These are phyloP conservation scores for Temnothorax ravouxi DNA, from an alignment of 2,888 invertebrate species.

Conservation along the genomic window DNA sequence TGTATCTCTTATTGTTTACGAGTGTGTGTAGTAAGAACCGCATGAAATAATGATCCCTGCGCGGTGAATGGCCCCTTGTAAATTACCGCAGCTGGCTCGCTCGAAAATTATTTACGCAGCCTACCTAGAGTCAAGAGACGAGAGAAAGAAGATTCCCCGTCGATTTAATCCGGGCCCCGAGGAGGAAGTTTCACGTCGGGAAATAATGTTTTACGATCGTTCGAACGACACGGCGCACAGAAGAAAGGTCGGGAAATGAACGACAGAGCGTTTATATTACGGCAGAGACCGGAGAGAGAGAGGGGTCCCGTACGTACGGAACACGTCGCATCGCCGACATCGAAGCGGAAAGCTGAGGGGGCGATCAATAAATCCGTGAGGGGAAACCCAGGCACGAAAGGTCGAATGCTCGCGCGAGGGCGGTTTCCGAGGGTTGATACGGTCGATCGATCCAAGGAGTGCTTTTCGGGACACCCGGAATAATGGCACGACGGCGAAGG, in stretches of 20 bases:
- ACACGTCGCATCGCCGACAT: constrained; percentile 54
- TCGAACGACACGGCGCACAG: constrained; percentile 22
- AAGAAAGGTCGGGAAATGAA: constrained; percentile 49
- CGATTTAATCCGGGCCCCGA: constrained; percentile 26
- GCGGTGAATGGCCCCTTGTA: constrained; percentile 42
- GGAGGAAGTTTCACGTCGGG: constrained; percentile 40
- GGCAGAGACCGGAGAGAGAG: background rate
- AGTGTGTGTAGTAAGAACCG: background rate
- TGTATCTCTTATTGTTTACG: constrained; percentile 12
- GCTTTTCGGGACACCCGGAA: constrained; percentile 49
- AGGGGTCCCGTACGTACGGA: background rate
- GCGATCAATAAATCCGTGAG: constrained; percentile 73
- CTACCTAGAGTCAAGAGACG: constrained; percentile 15
- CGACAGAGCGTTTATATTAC: constrained; percentile 36
- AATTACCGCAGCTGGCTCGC: constrained; percentile 30
- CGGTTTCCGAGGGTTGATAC: constrained; percentile 71
- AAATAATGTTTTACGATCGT: constrained; percentile 46
- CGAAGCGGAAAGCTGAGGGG: constrained; percentile 63
- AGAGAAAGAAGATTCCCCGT: constrained; percentile 19
- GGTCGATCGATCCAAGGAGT: constrained; percentile 66
- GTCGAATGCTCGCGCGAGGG: constrained; percentile 70
- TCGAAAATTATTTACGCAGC: constrained; percentile 45
- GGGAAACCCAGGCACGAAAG: constrained; percentile 69
- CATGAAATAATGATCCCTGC: constrained; percentile 9
- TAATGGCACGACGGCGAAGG: constrained; percentile 22